These are phyloP conservation scores for Helostoma temminkii DNA, from an alignment of 2,797 vertebrate species.

Conservation along the genomic window DNA sequence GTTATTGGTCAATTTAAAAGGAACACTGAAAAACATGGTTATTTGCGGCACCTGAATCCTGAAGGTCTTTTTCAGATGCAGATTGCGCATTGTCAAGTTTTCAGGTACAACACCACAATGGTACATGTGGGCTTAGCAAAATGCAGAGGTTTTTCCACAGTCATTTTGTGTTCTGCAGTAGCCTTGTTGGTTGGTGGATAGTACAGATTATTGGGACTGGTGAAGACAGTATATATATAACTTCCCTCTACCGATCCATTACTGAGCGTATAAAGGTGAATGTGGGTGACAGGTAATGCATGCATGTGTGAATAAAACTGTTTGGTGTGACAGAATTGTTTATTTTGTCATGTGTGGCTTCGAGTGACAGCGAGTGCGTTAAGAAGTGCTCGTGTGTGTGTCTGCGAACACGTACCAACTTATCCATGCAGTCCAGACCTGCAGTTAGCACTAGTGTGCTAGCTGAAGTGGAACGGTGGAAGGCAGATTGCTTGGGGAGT, in stretches of 20 bases:
- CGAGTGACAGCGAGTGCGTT: constrained; percentile 31
- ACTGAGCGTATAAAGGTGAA: constrained; percentile 1
- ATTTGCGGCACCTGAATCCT: constrained; percentile 7
- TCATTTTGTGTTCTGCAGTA: constrained; percentile 34
- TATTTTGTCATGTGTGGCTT: constrained; percentile 5
- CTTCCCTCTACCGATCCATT: constrained; percentile 1
- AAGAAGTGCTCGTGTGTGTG: constrained; percentile 26
- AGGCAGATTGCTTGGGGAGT: constrained; percentile 78
- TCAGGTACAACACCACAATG: background rate
- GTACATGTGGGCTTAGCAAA: background rate
- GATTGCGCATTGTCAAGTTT: constrained; percentile 1
- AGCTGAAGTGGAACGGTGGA: constrained; percentile 80
- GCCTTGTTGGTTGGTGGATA: constrained; percentile 27
- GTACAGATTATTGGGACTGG: constrained; percentile 41
- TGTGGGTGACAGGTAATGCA: constrained; percentile 18
- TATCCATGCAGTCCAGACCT: constrained; percentile 72
- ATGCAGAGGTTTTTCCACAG: constrained; percentile 7
- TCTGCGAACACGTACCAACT: constrained; percentile 45
- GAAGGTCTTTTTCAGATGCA: background rate
- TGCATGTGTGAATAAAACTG: constrained; percentile 33
- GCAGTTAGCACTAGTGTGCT: constrained; percentile 74
- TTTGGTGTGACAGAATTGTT: constrained; percentile 4
- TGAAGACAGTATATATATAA: constrained; percentile 37
- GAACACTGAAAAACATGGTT: constrained; percentile 1
- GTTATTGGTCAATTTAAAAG: constrained; percentile 6